Percentiles rank a stretch among this genome's conserved stretches.
Conservation (phyloP, 1,140 invertebrate genomes). For the Mesaphorura yosii region DNA sequence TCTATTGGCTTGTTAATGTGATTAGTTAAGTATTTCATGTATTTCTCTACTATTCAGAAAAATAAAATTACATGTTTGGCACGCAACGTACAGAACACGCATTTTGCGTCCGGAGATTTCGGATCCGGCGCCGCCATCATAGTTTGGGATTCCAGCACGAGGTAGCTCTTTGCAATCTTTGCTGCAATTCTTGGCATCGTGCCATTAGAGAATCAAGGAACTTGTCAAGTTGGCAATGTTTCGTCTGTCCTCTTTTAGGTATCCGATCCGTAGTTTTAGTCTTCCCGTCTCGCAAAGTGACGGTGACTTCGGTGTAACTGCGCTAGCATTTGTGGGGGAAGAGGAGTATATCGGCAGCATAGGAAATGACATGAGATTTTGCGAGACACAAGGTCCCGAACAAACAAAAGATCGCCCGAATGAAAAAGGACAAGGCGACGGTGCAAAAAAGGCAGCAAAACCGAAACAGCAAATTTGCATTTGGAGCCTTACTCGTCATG, state of each 20-base stretch:
- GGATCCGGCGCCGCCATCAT: conserved; percentile 16
- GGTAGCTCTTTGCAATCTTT: not conserved
- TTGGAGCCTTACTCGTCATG: not conserved
- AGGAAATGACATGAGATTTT: not conserved
- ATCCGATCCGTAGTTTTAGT: not conserved
- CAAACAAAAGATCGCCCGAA: not conserved
- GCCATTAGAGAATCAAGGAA: not conserved
- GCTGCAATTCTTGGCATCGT: not conserved
- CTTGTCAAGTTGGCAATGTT: not conserved
- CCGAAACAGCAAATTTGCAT: not conserved
- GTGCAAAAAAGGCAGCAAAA: not conserved
- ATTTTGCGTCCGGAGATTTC: conserved; percentile 21
- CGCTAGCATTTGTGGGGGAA: not conserved
- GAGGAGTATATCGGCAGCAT: not conserved
- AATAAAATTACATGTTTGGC: conserved; percentile 15
- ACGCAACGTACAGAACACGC: not conserved
- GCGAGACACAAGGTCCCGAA: not conserved
- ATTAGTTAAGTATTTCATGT: not conserved
- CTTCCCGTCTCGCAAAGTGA: not conserved
- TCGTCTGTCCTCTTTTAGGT: not conserved
- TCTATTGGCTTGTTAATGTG: not conserved
- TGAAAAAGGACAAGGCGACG: not conserved
- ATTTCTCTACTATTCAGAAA: conserved; percentile 14
- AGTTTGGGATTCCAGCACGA: conserved; percentile 21
- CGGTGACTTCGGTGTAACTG: not conserved